Evolutionary conservation across 2,113 vertebrate genomes (phyloP), one percentile per base, ranked within the genome.

Genomic region (Piaya cayana): DNA sequence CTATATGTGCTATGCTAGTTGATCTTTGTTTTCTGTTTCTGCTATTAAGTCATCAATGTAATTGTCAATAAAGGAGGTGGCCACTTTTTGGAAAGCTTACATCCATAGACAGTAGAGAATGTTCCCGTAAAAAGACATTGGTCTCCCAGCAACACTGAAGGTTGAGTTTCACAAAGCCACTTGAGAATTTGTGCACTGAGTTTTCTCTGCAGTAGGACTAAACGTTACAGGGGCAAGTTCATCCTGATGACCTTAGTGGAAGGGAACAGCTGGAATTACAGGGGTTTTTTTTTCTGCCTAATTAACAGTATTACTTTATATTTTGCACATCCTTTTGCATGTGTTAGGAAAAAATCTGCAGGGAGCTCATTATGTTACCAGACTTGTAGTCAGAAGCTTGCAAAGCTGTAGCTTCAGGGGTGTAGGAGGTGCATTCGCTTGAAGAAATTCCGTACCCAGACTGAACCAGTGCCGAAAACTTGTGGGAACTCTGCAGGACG

Each of bases 341-440:
- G 70, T 21, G 2, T 42, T 95, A 26, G 2, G 64, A 59, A 29
- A 55, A 34, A 82, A 47, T 94, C 94, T 96, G 78, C 85, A 75
- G 95, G 94, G 91, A 96, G 88, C 95, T 95, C 90, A 85, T 97
- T 94, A 94, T 83, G 75, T 82, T 95, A 55, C 81, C 47, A 62
- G 71, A 45, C 86, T 78, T 88, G 71, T 90, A 82, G 81, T 91
- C 58, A 12, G 0, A 77, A 85, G 42, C n/a, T 80, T 45, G 58
- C 70, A 77, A 63, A 94, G 88, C 59, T 50, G n/a, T 55, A 59
- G 92, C 95, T 96, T 65, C 70, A 49, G 93, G 85, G 85, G 56
- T 4, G 3, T 30, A 22, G 88, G 71, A 92, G 79, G n/a, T 49
- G 78, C 1, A 0, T n/a, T 60, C 58, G 12, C 65, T 91, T 39